phyloP scores from a whole-genome alignment of 2,113 vertebrate genomes.

The Zapus hudsonius region DNA sequence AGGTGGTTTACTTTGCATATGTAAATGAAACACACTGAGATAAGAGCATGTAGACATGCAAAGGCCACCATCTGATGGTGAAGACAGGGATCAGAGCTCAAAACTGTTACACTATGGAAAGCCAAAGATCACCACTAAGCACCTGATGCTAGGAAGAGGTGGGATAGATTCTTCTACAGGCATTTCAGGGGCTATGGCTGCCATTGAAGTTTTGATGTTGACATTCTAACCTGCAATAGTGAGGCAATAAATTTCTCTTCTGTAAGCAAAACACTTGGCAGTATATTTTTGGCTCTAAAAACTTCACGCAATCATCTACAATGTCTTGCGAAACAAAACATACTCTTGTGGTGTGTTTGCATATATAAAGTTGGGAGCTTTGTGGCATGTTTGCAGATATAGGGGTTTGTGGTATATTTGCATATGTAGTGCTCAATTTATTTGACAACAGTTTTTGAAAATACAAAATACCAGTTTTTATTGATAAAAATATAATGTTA shows the following conservation, averaged over 20 bases:
- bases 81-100: not conserved
- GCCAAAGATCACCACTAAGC: too few relatives aligned
- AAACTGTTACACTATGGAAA: rapidly evolving
- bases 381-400: too few relatives aligned
- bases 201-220: not conserved
- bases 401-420: too few relatives aligned
- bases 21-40: not conserved
- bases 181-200: not conserved
- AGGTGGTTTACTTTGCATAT: not conserved
- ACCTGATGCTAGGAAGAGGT: not conserved
- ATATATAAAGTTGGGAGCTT: too few relatives aligned
- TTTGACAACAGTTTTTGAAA: not conserved
- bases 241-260: not conserved
- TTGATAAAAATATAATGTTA: not conserved
- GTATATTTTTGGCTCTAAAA: not conserved
- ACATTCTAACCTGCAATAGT: not conserved
- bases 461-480: not conserved
- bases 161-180: not conserved
- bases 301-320: not conserved
- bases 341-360: not conserved
- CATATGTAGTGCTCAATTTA: not conserved
- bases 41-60: not conserved
- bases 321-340: not conserved
- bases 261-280: not conserved
- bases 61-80: not conserved